Evolutionary conservation across 2,797 vertebrate species (phyloP).

Genomic region (Morus bassanus): DNA sequence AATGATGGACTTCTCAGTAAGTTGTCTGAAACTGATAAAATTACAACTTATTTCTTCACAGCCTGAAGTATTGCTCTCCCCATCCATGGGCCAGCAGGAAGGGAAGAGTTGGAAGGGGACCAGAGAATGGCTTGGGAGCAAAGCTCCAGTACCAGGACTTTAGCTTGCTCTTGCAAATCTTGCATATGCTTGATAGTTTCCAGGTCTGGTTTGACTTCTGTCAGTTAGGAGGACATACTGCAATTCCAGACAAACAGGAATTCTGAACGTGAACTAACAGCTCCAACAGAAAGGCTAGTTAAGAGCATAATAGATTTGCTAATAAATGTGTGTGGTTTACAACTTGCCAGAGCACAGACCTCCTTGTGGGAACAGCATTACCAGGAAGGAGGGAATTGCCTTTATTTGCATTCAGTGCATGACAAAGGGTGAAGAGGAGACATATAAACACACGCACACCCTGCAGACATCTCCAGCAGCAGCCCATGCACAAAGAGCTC

Average conservation of each 20-base stretch:
- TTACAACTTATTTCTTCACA: constrained; percentile 14
- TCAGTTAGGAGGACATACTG: not conserved
- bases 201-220: constrained; percentile 1
- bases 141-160: not conserved
- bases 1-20: not conserved
- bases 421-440: constrained; percentile 7
- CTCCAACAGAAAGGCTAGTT: not conserved
- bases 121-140: not conserved
- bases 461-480: not conserved
- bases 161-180: not conserved
- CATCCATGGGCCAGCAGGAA: not conserved
- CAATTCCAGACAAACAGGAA: constrained; percentile 43
- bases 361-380: constrained; percentile 23
- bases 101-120: not conserved
- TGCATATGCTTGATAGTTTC: not conserved
- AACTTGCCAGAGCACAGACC: not conserved
- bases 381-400: not conserved
- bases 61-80: not conserved
- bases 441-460: not conserved
- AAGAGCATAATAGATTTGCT: not conserved
- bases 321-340: constrained; percentile 31
- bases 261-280: constrained; percentile 22
- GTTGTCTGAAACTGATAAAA: constrained; percentile 18
- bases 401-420: constrained; percentile 37
- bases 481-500: not conserved